Evolutionary conservation across 1,140 invertebrate genomes (phyloP).

Genomic region (Drosophila seguyi): DNA sequence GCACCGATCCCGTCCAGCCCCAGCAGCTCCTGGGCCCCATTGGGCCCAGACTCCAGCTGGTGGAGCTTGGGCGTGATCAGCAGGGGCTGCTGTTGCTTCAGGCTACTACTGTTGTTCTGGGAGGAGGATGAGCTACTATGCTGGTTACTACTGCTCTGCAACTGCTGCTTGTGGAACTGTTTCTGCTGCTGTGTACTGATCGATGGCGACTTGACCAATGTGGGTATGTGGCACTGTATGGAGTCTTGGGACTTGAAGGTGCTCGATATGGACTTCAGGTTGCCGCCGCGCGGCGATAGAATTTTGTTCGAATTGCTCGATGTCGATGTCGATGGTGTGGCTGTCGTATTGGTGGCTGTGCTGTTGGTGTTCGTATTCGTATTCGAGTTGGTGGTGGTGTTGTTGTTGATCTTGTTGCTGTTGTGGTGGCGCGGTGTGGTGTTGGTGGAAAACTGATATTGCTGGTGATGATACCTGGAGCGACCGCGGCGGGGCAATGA

Average conservation of each 20-base stretch:
- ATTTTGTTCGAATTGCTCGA: conserved; percentile 72
- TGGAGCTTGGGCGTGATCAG: conserved; percentile 82
- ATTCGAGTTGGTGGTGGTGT: conserved; percentile 62
- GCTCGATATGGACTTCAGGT: conserved; percentile 83
- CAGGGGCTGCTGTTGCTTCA: conserved; percentile 81
- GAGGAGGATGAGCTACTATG: conserved; percentile 42
- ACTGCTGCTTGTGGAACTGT: conserved; percentile 73
- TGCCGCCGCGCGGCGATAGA: conserved; percentile 81
- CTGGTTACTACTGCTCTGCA: conserved; percentile 48
- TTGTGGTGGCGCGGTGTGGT: conserved; percentile 85
- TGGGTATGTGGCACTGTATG: conserved; percentile 84
- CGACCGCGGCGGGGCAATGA: conserved; percentile 89
- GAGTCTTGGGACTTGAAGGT: conserved; percentile 85
- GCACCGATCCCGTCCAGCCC: conserved; percentile 73
- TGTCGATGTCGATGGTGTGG: conserved; percentile 61
- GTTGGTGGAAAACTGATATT: conserved; percentile 85
- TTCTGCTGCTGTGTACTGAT: conserved; percentile 83
- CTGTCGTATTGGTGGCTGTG: conserved; percentile 60
- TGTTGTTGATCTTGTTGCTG: conserved; percentile 80
- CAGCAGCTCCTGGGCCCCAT: conserved; percentile 68
- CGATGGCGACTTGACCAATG: conserved; percentile 83
- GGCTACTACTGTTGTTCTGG: conserved; percentile 67
- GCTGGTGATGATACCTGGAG: conserved; percentile 88
- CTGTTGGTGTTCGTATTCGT: conserved; percentile 65
- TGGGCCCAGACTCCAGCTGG: conserved; percentile 59